phyloP scores from a whole-genome alignment of 2,888 invertebrate genomes.

The Leptopilina drosophilae region DNA sequence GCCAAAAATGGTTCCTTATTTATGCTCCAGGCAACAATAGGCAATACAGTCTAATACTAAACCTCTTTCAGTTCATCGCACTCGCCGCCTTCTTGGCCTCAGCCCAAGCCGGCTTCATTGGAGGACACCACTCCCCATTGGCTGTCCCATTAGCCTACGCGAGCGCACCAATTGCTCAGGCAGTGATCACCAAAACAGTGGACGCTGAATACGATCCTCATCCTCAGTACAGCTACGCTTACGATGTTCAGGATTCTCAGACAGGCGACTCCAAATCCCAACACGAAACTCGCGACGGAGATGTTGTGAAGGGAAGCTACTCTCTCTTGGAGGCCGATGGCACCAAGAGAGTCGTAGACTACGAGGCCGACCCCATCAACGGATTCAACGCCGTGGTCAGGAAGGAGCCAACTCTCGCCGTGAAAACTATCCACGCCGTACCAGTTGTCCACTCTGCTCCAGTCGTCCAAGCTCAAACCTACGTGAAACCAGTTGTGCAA shows the following conservation, averaged over 20 bases:
- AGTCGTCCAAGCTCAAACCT: slow-evolving; percentile 61
- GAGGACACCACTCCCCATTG: background rate
- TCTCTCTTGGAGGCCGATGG: slow-evolving; percentile 78
- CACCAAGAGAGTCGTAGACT: slow-evolving; percentile 72
- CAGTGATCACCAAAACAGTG: slow-evolving; percentile 66
- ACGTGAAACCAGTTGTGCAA: slow-evolving; percentile 24
- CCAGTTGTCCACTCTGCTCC: slow-evolving; percentile 78
- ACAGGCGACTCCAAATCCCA: slow-evolving; percentile 17
- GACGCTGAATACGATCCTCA: slow-evolving; percentile 68
- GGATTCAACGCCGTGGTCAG: slow-evolving; percentile 53
- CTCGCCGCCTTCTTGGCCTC: slow-evolving; percentile 38
- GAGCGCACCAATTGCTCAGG: slow-evolving; percentile 56
- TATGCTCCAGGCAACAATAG: too few species aligned
- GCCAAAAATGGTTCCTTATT: too few species aligned
- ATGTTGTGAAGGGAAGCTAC: slow-evolving; percentile 75
- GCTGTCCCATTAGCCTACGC: background rate
- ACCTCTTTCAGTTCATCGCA: slow-evolving; percentile 35
- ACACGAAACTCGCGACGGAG: slow-evolving; percentile 65
- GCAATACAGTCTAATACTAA: background rate
- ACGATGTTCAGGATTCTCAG: slow-evolving; percentile 42
- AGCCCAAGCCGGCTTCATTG: background rate
- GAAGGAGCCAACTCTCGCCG: slow-evolving; percentile 52
- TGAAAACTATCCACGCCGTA: slow-evolving; percentile 74
- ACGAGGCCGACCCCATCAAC: slow-evolving; percentile 70
- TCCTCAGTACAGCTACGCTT: slow-evolving; percentile 46